Conservation (phyloP, 2,797 vertebrate genomes). For the Gastrophryne carolinensis region DNA sequence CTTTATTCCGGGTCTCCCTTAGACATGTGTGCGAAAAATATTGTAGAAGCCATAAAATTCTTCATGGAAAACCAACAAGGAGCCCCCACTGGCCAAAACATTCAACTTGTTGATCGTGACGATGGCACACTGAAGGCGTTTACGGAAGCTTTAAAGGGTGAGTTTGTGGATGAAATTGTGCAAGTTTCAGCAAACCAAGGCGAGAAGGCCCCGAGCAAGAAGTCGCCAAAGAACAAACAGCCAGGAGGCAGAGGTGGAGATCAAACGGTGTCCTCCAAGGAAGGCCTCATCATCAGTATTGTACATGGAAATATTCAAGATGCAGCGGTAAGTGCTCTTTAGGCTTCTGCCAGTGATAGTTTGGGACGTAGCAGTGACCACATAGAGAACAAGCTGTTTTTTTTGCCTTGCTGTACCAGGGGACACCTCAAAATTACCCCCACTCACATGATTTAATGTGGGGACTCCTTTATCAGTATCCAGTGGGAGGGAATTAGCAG, state of each 20-base stretch:
- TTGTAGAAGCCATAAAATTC: conserved; percentile 71
- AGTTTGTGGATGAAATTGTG: conserved; percentile 53
- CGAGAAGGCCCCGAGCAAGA: background rate
- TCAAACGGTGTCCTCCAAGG: conserved; percentile 56
- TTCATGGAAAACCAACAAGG: conserved; percentile 61
- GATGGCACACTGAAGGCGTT: conserved; percentile 56
- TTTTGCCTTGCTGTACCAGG: no score
- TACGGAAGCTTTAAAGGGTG: conserved; percentile 58
- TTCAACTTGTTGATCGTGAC: conserved; percentile 69
- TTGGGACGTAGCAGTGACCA: no score
- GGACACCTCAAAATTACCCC: no score
- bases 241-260: background rate
- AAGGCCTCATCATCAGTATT: conserved; percentile 70
- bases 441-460: no score
- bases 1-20: conserved; percentile 80
- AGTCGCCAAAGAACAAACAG: background rate
- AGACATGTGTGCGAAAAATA: conserved; percentile 65
- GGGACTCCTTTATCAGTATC: no score
- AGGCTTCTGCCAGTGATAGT: no score
- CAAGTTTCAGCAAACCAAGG: background rate
- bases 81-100: conserved; percentile 48
- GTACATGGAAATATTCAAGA: conserved; percentile 68
- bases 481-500: no score
- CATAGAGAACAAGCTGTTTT: no score
- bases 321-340: conserved; percentile 69